These are phyloP conservation scores for Dione vanillae DNA, from an alignment of 2,888 invertebrate species.

Conservation along the genomic window DNA sequence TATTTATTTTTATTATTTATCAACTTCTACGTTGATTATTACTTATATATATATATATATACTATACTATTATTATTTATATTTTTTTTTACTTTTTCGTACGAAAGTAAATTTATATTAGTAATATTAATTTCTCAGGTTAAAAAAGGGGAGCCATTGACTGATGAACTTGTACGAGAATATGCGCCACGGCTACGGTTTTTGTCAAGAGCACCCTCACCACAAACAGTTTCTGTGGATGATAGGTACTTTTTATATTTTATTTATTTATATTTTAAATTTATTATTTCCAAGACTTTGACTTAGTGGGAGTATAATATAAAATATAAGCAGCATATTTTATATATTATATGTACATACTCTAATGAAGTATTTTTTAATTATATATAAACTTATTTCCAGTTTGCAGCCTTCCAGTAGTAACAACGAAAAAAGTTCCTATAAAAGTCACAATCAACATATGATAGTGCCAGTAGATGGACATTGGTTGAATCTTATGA, in stretches of 20 bases:
- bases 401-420: constrained; percentile 80
- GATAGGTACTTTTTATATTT: constrained; percentile 67
- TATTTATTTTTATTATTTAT: too few relatives aligned
- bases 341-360: too few relatives aligned
- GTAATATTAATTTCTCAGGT: constrained; percentile 53
- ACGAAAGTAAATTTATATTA: neutral
- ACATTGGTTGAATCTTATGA: constrained; percentile 86
- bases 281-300: too few relatives aligned
- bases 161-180: constrained; percentile 71
- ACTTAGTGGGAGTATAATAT: too few relatives aligned
- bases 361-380: neutral
- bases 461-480: constrained; percentile 84
- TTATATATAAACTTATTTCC: constrained; percentile 38
- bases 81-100: too few relatives aligned
- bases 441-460: constrained; percentile 69
- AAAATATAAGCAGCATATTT: too few relatives aligned
- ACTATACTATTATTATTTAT: too few relatives aligned
- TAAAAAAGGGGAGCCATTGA: constrained; percentile 72
- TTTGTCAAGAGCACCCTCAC: constrained; percentile 67
- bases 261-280: too few relatives aligned
- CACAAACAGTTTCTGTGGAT: constrained; percentile 57
- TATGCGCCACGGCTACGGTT: constrained; percentile 73
- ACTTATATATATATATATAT: too few relatives aligned
- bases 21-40: too few relatives aligned
- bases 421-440: constrained; percentile 79